Conservation (phyloP, 2,888 invertebrate species). For the Mesochorus sp. region DNA sequence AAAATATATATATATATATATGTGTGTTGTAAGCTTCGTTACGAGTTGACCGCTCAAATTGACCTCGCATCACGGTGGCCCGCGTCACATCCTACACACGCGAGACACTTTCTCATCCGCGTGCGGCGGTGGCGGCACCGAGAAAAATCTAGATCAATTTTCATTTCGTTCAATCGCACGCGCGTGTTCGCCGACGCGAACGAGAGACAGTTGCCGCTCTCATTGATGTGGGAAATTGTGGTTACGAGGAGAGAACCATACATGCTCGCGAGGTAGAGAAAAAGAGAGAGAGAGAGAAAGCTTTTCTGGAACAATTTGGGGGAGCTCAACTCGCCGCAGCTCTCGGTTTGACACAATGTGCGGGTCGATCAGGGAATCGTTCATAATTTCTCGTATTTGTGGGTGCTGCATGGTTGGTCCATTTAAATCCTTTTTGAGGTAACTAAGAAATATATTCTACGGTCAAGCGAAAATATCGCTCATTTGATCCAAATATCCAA, state of each 20-base stretch:
- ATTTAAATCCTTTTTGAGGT: constrained; percentile 12
- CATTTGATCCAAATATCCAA: neutral
- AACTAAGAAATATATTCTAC: constrained; percentile 24
- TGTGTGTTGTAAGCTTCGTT: constrained; percentile 28
- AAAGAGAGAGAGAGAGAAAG: constrained; percentile 34
- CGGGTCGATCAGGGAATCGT: constrained; percentile 52
- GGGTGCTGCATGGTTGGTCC: constrained; percentile 11
- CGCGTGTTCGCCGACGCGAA: constrained; percentile 45
- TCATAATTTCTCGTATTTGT: constrained; percentile 41
- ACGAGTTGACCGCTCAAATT: constrained; percentile 42
- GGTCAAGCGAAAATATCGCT: constrained; percentile 10
- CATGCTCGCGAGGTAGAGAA: constrained; percentile 14
- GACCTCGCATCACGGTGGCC: constrained; percentile 54
- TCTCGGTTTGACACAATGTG: constrained; percentile 49
- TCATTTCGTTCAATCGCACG: constrained; percentile 58
- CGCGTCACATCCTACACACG: constrained; percentile 43
- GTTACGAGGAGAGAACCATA: constrained; percentile 42
- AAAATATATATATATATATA: no score
- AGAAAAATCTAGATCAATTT: constrained; percentile 63
- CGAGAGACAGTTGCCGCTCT: constrained; percentile 49
- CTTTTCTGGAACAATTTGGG: constrained; percentile 48
- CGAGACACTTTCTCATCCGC: constrained; percentile 25
- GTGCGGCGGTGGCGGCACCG: no score
- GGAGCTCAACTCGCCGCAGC: constrained; percentile 27
- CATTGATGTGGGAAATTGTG: constrained; percentile 65